Evolutionary conservation across 2,888 invertebrate genomes (phyloP).

Genomic region (Lepas anatifera): DNA sequence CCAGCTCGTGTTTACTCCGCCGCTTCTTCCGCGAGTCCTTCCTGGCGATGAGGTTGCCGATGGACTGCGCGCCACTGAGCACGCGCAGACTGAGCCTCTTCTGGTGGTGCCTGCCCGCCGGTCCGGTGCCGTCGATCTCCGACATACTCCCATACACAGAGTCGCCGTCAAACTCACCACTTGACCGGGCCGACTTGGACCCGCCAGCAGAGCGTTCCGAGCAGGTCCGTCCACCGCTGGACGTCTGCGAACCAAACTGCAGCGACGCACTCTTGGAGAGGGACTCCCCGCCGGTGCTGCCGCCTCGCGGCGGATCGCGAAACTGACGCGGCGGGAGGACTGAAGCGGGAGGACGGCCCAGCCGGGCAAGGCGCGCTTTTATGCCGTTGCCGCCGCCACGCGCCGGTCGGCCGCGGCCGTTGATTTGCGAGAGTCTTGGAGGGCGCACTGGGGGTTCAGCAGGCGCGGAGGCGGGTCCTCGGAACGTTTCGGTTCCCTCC

Average conservation of each 20-base stretch:
- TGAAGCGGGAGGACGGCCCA: background rate
- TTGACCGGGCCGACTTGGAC: background rate
- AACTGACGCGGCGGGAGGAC: background rate
- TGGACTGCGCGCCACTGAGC: background rate
- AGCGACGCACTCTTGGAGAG: background rate
- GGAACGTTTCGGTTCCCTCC: background rate
- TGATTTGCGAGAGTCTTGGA: background rate
- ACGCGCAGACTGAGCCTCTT: slow-evolving; percentile 4
- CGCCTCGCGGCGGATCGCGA: background rate
- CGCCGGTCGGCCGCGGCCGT: background rate
- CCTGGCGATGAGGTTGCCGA: background rate
- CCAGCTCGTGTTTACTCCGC: background rate
- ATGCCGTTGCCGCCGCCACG: background rate
- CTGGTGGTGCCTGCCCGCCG: background rate
- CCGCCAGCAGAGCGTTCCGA: background rate
- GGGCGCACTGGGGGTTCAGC: background rate
- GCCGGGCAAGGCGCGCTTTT: background rate
- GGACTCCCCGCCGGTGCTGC: background rate
- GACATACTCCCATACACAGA: background rate
- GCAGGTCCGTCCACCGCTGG: background rate
- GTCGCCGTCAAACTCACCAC: background rate
- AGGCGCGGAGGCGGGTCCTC: background rate
- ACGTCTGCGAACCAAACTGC: background rate
- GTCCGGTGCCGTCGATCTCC: background rate
- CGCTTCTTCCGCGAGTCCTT: slow-evolving; percentile 1